phyloP scores from a whole-genome alignment of 2,113 vertebrate species.

The Odocoileus virginianus region DNA sequence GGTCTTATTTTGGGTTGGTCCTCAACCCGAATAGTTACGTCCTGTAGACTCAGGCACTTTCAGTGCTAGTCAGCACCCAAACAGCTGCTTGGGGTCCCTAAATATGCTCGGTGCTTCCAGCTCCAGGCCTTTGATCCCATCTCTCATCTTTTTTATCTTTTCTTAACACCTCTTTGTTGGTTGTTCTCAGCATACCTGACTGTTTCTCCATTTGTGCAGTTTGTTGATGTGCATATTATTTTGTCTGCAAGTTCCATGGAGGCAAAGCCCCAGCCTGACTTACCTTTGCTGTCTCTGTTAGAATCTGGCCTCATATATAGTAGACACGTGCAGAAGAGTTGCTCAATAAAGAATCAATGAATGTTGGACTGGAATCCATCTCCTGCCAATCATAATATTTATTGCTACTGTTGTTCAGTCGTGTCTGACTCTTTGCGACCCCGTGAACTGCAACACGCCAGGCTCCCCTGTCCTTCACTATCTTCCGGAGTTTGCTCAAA shows the following conservation, averaged over 20 bases:
- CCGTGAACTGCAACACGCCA: not conserved
- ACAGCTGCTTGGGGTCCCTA: not conserved
- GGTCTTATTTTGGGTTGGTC: not conserved
- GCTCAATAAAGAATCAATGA: not conserved
- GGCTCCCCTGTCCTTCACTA: not conserved
- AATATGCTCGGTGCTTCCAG: not conserved
- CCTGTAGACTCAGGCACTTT: not conserved
- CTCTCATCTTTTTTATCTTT: not conserved
- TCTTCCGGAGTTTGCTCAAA: not conserved
- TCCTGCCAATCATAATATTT: not conserved
- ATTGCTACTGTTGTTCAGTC: not conserved
- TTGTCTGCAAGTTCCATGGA: not conserved
- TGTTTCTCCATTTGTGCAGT: not conserved
- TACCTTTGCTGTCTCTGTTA: not conserved
- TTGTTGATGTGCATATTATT: not conserved
- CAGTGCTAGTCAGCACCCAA: not conserved
- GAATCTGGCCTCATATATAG: not conserved
- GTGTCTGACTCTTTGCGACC: accelerated
- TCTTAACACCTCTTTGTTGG: not conserved
- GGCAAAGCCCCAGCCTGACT: not conserved
- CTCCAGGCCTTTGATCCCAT: not conserved
- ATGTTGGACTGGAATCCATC: not conserved
- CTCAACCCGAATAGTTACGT: not conserved
- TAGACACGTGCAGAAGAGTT: not conserved
- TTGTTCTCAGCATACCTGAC: not conserved